Evolutionary conservation across 2,888 invertebrate species (phyloP).

Genomic region (Spialia ferax): DNA sequence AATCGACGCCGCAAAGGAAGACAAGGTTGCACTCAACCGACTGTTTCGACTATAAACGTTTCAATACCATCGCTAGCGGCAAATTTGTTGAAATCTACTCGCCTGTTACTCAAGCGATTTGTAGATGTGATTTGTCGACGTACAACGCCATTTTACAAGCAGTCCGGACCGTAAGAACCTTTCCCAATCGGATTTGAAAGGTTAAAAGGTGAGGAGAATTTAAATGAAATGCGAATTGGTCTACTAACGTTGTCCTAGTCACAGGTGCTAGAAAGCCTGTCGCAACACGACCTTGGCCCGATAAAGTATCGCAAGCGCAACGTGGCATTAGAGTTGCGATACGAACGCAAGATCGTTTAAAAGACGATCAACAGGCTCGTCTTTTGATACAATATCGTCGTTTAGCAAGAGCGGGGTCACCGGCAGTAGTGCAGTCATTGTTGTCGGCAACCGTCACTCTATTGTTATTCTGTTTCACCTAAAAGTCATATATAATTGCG

Average conservation of each 20-base stretch:
- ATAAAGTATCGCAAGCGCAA: conserved; percentile 75
- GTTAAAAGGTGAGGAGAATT: conserved; percentile 77
- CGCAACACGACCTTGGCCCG: conserved; percentile 78
- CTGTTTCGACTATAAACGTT: conserved; percentile 69
- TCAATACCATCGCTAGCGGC: conserved; percentile 60
- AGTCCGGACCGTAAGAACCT: conserved; percentile 45
- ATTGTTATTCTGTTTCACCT: conserved; percentile 70
- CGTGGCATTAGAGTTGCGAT: conserved; percentile 74
- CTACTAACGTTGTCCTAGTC: conserved; percentile 60
- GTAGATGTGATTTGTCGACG: conserved; percentile 42
- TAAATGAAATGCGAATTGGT: conserved; percentile 62
- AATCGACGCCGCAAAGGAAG: conserved; percentile 66
- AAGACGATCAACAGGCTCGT: conserved; percentile 80
- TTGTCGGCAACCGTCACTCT: conserved; percentile 65
- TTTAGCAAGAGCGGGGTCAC: conserved; percentile 77
- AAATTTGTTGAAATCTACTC: conserved; percentile 46
- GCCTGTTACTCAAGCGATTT: conserved; percentile 13
- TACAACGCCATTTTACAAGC: conserved; percentile 61
- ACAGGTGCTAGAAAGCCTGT: conserved; percentile 82
- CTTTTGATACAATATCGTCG: conserved; percentile 72
- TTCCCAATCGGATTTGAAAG: conserved; percentile 73
- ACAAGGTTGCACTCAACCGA: conserved; percentile 73
- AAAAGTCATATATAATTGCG: conserved; percentile 77
- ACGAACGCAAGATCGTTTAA: conserved; percentile 80
- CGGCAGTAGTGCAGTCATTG: conserved; percentile 67